Percentiles rank a stretch among this genome's conserved stretches.
Evolutionary conservation across 2,888 invertebrate species (phyloP).

Genomic region (Mantis religiosa): DNA sequence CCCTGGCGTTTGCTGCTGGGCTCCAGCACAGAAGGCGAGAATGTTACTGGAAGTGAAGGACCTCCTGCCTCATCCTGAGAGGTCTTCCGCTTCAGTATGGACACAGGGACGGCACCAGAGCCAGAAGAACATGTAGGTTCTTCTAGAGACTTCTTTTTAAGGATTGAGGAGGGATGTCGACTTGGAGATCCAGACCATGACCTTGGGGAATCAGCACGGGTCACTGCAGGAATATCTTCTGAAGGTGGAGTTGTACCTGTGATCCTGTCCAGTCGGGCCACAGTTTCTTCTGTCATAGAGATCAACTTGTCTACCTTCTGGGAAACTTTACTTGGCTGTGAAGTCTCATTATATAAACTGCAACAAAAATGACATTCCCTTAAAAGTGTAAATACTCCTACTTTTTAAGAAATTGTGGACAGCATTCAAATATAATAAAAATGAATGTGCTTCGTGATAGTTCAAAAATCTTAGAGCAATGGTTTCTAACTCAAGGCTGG

Average conservation of each 20-base stretch:
- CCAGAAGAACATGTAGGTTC: conserved; percentile 38
- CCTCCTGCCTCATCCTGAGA: conserved; percentile 50
- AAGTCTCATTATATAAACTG: neutral
- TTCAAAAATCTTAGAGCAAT: no score
- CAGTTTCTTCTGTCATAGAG: conserved; percentile 60
- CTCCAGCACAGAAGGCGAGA: conserved; percentile 71
- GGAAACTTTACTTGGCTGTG: conserved; percentile 37
- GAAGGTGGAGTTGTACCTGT: conserved; percentile 40
- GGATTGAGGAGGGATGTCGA: conserved; percentile 50
- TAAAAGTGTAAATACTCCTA: neutral
- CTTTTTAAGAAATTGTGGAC: no score
- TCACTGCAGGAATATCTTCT: conserved; percentile 9
- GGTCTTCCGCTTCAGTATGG: conserved; percentile 56
- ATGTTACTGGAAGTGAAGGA: conserved; percentile 65
- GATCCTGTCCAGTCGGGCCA: conserved; percentile 64
- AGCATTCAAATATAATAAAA: no score
- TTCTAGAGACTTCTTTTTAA: conserved; percentile 62
- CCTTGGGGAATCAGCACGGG: neutral
- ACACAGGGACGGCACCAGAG: conserved; percentile 44
- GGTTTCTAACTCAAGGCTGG: no score
- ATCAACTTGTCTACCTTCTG: conserved; percentile 62
- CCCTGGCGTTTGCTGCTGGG: conserved; percentile 58
- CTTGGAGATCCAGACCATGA: conserved; percentile 18
- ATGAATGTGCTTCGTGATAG: no score
- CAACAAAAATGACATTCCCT: neutral